phyloP scores from a whole-genome alignment of 2,113 vertebrate genomes.

The Zosterops hypoxanthus region DNA sequence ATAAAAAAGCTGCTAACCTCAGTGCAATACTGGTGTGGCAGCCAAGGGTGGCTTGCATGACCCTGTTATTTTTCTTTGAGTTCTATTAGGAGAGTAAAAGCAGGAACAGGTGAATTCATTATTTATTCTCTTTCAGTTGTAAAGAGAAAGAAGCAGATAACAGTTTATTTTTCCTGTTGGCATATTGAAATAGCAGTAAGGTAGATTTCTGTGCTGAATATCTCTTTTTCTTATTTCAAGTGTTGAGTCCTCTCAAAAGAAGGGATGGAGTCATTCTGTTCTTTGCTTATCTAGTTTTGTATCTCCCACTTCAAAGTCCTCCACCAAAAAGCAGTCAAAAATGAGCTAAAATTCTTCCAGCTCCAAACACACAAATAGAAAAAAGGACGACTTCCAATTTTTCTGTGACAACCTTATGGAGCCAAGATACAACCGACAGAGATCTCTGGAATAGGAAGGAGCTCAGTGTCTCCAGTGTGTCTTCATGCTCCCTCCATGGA shows the following conservation, averaged over 20 bases:
- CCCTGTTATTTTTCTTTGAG: not conserved
- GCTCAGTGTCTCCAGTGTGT: not conserved
- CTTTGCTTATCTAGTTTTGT: not conserved
- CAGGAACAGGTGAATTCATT: not conserved
- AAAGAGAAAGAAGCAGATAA: not conserved
- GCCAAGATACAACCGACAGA: not conserved
- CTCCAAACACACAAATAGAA: not conserved
- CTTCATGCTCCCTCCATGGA: not conserved
- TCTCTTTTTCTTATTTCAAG: not conserved
- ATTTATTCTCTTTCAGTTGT: not conserved
- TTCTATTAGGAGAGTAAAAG: not conserved
- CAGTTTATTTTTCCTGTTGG: not conserved
- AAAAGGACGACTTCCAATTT: not conserved
- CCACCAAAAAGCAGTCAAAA: not conserved
- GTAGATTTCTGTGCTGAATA: not conserved
- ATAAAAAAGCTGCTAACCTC: not conserved
- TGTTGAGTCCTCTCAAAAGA: not conserved
- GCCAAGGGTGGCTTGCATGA: not conserved
- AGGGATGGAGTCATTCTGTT: not conserved
- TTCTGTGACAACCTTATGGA: not conserved
- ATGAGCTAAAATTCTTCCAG: not conserved
- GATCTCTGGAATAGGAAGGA: not conserved
- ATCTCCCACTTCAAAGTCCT: not conserved
- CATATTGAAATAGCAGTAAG: not conserved
- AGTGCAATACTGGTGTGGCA: not conserved